Conservation (phyloP, 2,888 invertebrate genomes). For the Chrysina gloriosa region DNA sequence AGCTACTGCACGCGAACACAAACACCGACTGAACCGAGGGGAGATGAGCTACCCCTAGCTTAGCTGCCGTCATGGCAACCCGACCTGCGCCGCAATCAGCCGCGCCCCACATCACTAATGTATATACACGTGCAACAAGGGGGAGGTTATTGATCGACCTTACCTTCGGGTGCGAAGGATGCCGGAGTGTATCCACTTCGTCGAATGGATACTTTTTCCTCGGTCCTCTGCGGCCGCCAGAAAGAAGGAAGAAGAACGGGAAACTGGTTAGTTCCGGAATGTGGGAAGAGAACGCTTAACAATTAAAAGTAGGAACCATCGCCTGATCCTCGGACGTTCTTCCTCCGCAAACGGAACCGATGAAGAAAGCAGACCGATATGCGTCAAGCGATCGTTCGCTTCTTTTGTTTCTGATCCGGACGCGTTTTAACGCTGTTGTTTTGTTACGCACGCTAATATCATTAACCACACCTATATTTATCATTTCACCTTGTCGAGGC, state of each 20-base stretch:
- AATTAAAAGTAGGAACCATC: too few species aligned
- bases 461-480: constrained; percentile 34
- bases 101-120: constrained; percentile 66
- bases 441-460: constrained; percentile 13
- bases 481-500: not conserved
- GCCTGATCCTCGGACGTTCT: too few species aligned
- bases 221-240: not conserved
- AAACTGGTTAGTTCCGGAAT: not conserved
- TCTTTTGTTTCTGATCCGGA: constrained; percentile 2
- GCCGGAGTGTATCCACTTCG: constrained; percentile 14
- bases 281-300: not conserved
- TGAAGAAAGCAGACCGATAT: too few species aligned
- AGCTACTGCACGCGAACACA: constrained; percentile 34
- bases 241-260: not conserved
- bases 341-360: too few species aligned
- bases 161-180: constrained; percentile 45
- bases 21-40: constrained; percentile 60
- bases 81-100: constrained; percentile 64
- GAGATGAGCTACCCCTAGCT: constrained; percentile 58
- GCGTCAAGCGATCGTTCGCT: not conserved
- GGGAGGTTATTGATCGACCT: constrained; percentile 57
- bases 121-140: constrained; percentile 60
- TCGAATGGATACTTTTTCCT: constrained; percentile 14
- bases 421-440: not conserved
- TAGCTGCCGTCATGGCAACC: constrained; percentile 64